Percentiles rank a stretch among this genome's conserved stretches.
These are phyloP conservation scores for Xyliphius kryptos DNA, from an alignment of 2,113 vertebrate genomes.

Conservation along the genomic window DNA sequence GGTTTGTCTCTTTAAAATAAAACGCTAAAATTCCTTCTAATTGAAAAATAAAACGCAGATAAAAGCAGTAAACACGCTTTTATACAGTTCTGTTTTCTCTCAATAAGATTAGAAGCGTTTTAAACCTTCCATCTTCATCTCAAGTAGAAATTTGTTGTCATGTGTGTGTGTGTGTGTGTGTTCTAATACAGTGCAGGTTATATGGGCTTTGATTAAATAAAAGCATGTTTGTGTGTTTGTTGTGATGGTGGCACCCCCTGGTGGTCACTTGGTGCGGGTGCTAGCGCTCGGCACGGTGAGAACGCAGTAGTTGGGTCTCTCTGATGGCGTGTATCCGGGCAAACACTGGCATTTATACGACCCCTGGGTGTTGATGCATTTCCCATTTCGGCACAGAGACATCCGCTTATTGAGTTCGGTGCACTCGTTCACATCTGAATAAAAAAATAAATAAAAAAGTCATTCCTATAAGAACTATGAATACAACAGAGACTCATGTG, in stretches of 20 bases:
- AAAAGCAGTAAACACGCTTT: slow-evolving; percentile 53
- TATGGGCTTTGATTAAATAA: slow-evolving; percentile 70
- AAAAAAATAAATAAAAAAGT: slow-evolving; percentile 8
- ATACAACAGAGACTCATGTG: too few species aligned
- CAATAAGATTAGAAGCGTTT: too few species aligned
- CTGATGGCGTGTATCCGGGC: slow-evolving; percentile 77
- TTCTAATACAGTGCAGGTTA: slow-evolving; percentile 89
- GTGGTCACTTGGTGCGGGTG: slow-evolving; percentile 70
- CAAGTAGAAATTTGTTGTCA: slow-evolving; percentile 67
- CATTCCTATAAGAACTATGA: too few species aligned
- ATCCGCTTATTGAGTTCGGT: slow-evolving; percentile 87
- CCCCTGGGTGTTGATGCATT: slow-evolving; percentile 90
- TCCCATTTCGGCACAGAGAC: slow-evolving; percentile 93
- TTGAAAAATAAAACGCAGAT: slow-evolving; percentile 38
- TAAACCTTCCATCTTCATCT: slow-evolving; percentile 66
- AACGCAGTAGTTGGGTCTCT: slow-evolving; percentile 92
- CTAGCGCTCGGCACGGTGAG: slow-evolving; percentile 57
- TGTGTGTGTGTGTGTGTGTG: slow-evolving; percentile 58
- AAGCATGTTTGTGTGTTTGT: slow-evolving; percentile 29
- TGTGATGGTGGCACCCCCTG: slow-evolving; percentile 34
- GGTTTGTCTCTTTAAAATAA: slow-evolving; percentile 67
- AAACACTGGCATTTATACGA: slow-evolving; percentile 91
- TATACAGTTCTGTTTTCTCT: slow-evolving; percentile 58
- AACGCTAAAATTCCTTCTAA: slow-evolving; percentile 54
- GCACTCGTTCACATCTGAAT: slow-evolving; percentile 96